Percentiles rank a stretch among this genome's conserved stretches.
phyloP scores from a whole-genome alignment of 2,888 invertebrate species.

The Xanthorhoe spadicearia region DNA sequence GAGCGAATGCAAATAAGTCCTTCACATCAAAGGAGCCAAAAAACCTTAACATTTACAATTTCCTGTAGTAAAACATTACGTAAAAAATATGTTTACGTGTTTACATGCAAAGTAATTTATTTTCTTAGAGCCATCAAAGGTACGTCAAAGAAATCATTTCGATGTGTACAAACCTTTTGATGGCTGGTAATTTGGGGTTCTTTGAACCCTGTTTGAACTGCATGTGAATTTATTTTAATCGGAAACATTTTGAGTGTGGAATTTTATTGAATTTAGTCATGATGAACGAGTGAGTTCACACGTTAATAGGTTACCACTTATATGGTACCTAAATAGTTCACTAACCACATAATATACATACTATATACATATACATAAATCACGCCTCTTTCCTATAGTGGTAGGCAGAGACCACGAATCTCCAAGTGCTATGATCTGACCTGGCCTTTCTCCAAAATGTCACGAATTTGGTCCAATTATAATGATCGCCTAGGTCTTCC shows the following conservation, averaged over 20 bases:
- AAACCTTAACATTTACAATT: conserved; percentile 43
- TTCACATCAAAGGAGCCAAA: conserved; percentile 40
- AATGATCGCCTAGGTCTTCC: too few relatives aligned
- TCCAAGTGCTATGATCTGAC: too few relatives aligned
- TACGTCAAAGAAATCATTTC: conserved; percentile 42
- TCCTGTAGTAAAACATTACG: conserved; percentile 48
- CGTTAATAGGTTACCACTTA: too few relatives aligned
- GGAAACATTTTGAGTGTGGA: background rate
- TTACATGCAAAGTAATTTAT: conserved; percentile 46
- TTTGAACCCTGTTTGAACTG: conserved; percentile 18
- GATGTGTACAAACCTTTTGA: conserved; percentile 32
- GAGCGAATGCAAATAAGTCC: conserved; percentile 29
- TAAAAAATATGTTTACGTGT: conserved; percentile 39
- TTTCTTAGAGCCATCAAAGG: conserved; percentile 44
- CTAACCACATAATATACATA: too few relatives aligned
- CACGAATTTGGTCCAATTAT: too few relatives aligned
- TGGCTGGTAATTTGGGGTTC: conserved; percentile 16
- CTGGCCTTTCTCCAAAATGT: too few relatives aligned
- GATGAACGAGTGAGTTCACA: too few relatives aligned
- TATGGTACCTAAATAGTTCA: too few relatives aligned
- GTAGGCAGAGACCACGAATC: too few relatives aligned
- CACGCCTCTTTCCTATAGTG: too few relatives aligned
- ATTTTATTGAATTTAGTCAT: background rate
- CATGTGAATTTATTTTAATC: conserved; percentile 10
- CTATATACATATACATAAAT: too few relatives aligned